Evolutionary conservation across 2,888 invertebrate species (phyloP), one percentile per base, ranked within the genome.

Genomic region (Horisme vitalbata): DNA sequence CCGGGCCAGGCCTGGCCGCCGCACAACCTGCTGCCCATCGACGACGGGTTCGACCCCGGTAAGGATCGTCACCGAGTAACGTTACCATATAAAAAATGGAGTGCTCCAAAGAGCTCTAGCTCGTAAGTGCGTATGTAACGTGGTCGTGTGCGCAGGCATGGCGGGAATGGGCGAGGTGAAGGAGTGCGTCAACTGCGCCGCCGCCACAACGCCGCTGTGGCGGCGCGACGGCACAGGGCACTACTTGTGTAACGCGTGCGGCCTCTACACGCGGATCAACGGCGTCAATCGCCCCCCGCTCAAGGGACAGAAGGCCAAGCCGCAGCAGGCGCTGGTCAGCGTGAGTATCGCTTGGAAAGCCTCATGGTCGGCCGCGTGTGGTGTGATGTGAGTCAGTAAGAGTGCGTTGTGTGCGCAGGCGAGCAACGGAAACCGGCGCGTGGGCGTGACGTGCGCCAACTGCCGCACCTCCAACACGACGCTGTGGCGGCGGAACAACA

Each of bases 171-270:
- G 90, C 48, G 94, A 94, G 63, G 90, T 93, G 60, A 94, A 94
- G 81, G 94, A 94, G 83, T 99, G 99, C 86, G 96, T 97, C 62
- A 99, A 99, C 90, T 99, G 99, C 81, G 92, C 93, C 52, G 99
- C 99, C 1, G 93, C 92, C 27, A 95, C 93, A 35, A 99, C 99
- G 62, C 99, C 99, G 55, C 92, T 99, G 66, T 99, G 99, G 99
- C 94, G 99, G 62, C 94, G 99, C 79, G 99, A 99, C 92, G 97
- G 97, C 83, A 98, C 97, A 68, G 99, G 99, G 53, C 98, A 99
- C 91, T 99, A 99, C 91, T 94, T 99, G 71, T 99, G 99, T 93
- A 99, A 99, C 92, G 99, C 99, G 59, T 99, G 99, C 91, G 99
- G 99, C 68, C 95, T 99, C 67, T 99, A 99, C 92, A 90, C 83